phyloP scores from a whole-genome alignment of 2,888 invertebrate genomes.

The Amblyjoppa proteus region DNA sequence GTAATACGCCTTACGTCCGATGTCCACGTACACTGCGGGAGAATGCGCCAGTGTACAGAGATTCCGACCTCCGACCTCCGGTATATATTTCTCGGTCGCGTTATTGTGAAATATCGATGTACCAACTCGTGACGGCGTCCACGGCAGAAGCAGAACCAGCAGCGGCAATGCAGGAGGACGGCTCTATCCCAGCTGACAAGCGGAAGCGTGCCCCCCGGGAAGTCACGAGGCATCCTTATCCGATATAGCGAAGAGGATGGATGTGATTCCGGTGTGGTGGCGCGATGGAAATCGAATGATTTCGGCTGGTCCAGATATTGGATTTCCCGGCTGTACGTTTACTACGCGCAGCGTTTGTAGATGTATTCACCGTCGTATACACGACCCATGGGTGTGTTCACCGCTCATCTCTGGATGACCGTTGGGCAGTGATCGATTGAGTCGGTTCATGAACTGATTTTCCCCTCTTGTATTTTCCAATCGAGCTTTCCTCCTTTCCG shows the following conservation, averaged over 20 bases:
- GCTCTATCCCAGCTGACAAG: slow-evolving; percentile 67
- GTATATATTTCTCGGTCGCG: slow-evolving; percentile 52
- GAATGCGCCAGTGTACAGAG: slow-evolving; percentile 19
- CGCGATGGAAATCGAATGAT: slow-evolving; percentile 61
- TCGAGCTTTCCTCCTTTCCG: background rate
- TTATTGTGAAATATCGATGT: slow-evolving; percentile 71
- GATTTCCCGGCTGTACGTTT: slow-evolving; percentile 39
- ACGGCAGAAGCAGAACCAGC: slow-evolving; percentile 34
- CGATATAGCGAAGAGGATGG: slow-evolving; percentile 49
- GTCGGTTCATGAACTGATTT: slow-evolving; percentile 5
- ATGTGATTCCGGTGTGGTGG: slow-evolving; percentile 44
- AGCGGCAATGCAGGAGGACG: slow-evolving; percentile 41
- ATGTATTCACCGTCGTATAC: background rate
- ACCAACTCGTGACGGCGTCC: slow-evolving; percentile 51
- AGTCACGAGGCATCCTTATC: slow-evolving; percentile 61
- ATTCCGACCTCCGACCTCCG: slow-evolving; percentile 50
- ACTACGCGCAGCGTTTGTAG: slow-evolving; percentile 4
- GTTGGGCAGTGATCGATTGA: slow-evolving; percentile 6
- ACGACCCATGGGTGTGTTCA: too few relatives aligned
- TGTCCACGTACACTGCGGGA: slow-evolving; percentile 15
- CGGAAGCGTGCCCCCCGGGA: slow-evolving; percentile 55
- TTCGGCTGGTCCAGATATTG: slow-evolving; percentile 53
- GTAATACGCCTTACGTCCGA: slow-evolving; percentile 8
- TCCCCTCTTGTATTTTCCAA: background rate
- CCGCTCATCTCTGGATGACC: slow-evolving; percentile 7